Evolutionary conservation across 2,113 vertebrate genomes (phyloP), one percentile per base, ranked within the genome.

Genomic region (Vanacampus margaritifer): DNA sequence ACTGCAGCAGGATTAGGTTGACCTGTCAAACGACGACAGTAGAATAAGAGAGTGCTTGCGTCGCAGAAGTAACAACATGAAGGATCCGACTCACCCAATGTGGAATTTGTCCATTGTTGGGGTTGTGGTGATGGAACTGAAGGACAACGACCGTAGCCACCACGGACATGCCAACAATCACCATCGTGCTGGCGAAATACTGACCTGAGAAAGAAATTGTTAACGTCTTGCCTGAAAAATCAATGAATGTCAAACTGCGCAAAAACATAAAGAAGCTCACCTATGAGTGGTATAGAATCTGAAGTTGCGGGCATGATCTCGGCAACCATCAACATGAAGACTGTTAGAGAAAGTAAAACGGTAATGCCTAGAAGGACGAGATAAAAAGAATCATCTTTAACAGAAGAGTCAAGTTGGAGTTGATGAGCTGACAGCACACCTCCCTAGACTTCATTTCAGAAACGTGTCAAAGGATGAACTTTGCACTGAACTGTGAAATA

Each of bases 161-260:
- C 4, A 94, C 93, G 0, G 93, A 94, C 88, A 93, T 91, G n/a
- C 90, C 92, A 1, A 94, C 93, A 50, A 93, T 94, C 78, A 92
- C 90, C 93, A 94, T 93, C 73, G 91, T 94, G 74, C 90, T 93
- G 67, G 89, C 93, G 68, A 94, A 94, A 73, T 94, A 94, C 71
- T 94, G 93, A 61, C 91, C 93, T 93, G 73, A 75, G 67, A 68
- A 60, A 69, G 14, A 68, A 63, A 63, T 28, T n/a, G n/a, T 26
- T 2, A 50, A 23, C 4, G 12, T 64, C 19, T 37, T 12, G 23
- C 32, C 17, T 0, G 0, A 6, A 57, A n/a, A 67, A 71, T n/a
- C 11, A 16, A 24, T 32, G 6, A 17, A 8, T 19, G 16, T 32
- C 59, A 39, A 41, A 41, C 59, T 23, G 35, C 21, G 24, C 46